Base-by-base conservation (phyloP, 53 echinoderm and acorn worm genomes). In the Hippasteria phrygiana region DNA sequence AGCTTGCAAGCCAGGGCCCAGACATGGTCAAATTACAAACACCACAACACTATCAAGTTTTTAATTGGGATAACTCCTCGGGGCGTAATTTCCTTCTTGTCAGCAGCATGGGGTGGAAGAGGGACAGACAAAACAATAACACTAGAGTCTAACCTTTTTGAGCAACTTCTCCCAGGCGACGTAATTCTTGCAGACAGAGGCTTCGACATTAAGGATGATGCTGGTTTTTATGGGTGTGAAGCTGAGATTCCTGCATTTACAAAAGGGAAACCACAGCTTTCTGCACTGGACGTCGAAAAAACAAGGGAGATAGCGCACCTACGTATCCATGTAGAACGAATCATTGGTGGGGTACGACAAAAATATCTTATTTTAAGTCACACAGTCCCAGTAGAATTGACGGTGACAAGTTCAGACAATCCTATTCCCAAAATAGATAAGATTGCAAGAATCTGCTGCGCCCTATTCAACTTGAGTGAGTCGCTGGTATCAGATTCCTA, bases 21-120 rank as follows among this genome's bases (percentile, higher is more conserved):
- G 35, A 79, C 79, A 10, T 79, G 79, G 74, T 88, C 88, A 16
- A 71, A 37, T 47, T 87, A 87, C 72, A 87, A 72, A 46, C 87
- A 87, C 48, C 87, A 72, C n/a, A 88, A 88, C 62, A 88, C 88
- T 26, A 53, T 74, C 36, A 88, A 88, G 43, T 88, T 88, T 75
- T 41, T 84, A 66, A 84, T 69, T 67, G 66, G 65, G 18, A 63
- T 82, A 65, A 82, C 83, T 13, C 66, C 83, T 16, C 20, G 62
- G 22, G 83, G 84, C 7, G 65, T 69, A 42, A 84, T 84, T 84
- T 84, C 84, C 22, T 69, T 56, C 31, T 62, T 84, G 69, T 84
- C 84, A 35, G 64, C 70, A 66, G 84, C 84, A 20, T 69, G 84
- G 64, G 84, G 84, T 35, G 84, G 70, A 16, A 69, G 84, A 28